Evolutionary conservation across 2,797 vertebrate genomes (phyloP), one percentile per base, ranked within the genome.

Genomic region (Sebastes cheni): DNA sequence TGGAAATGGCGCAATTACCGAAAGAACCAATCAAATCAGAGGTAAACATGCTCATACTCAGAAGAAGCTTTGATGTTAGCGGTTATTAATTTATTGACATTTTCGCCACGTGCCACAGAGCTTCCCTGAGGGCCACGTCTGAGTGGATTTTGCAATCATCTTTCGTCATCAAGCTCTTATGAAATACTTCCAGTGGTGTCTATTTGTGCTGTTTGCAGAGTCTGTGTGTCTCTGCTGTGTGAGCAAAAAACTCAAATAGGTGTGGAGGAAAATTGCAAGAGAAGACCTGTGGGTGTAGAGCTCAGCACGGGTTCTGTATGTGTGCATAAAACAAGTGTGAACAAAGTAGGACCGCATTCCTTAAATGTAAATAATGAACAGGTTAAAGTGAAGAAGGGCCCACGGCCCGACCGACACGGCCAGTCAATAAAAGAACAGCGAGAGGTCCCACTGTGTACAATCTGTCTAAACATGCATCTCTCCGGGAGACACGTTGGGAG

Each of bases 221-320:
- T 66, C 11, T 3, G 39, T 10, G 50, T 59, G 50, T 59, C 27
- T 83, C 62, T 75, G 74, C 71, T 65, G 70, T 11, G 11, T 66
- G 59, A 36, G 66, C 50, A 54, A 46, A 32, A 76, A 59, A 73
- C 29, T 76, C 27, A 66, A 71, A 79, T 10, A 81, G 79, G 80
- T 55, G 76, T 67, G 76, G 55, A 65, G 50, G 61, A 39, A 71
- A 64, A 77, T 1, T 18, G 61, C 42, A 27, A 52, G 70, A 77
- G 39, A 55, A 70, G 72, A 50, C 5, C 36, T 32, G 70, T 55
- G 23, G 79, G 72, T 68, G 79, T 72, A 1, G 59, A 69, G 25
- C 58, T 46, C 52, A 60, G 46, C n/a, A 27, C 1, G 2, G 29
- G 46, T 3, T 74, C 29, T 32, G 32, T 39, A 14, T 52, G 29